Percentiles rank a stretch among this genome's conserved stretches.
These are phyloP conservation scores for Tenthredo mesomela DNA, from an alignment of 2,888 invertebrate genomes.

Conservation along the genomic window DNA sequence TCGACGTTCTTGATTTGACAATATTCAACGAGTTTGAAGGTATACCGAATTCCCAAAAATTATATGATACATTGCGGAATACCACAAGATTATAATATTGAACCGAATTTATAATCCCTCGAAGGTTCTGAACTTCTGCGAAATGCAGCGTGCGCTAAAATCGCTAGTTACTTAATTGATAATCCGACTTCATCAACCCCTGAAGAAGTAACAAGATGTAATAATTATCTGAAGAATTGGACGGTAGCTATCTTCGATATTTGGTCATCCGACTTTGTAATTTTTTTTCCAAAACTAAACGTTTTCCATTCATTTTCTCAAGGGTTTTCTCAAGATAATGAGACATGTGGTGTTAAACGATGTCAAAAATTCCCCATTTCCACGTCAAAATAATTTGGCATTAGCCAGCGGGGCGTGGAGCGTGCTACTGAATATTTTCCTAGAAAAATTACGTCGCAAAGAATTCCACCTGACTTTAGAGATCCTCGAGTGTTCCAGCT, in stretches of 20 bases:
- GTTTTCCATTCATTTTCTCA: conserved; percentile 37
- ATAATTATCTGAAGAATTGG: conserved; percentile 30
- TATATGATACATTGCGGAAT: not conserved
- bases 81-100: not conserved
- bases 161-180: conserved; percentile 58
- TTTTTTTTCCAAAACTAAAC: not conserved
- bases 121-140: conserved; percentile 51
- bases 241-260: conserved; percentile 15
- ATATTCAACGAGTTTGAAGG: conserved; percentile 57
- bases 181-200: conserved; percentile 19
- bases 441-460: conserved; percentile 53
- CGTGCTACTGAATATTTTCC: conserved; percentile 61
- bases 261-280: not conserved
- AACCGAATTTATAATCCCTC: conserved; percentile 40
- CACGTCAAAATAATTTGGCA: conserved; percentile 53
- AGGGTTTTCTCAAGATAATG: conserved; percentile 30
- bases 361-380: conserved; percentile 57
- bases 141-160: conserved; percentile 65
- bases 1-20: conserved; percentile 66
- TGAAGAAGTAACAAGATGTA: conserved; percentile 24
- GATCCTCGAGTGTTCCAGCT: conserved; percentile 63
- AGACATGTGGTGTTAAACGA: conserved; percentile 66
- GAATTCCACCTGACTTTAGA: conserved; percentile 62
- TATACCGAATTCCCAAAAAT: not conserved
- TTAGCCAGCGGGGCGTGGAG: conserved; percentile 68